A percentile compares a stretch with the other conserved stretches of the same genome.
Conservation (phyloP, 2,888 invertebrate genomes). For the Acanthococcus lagerstroemiae region DNA sequence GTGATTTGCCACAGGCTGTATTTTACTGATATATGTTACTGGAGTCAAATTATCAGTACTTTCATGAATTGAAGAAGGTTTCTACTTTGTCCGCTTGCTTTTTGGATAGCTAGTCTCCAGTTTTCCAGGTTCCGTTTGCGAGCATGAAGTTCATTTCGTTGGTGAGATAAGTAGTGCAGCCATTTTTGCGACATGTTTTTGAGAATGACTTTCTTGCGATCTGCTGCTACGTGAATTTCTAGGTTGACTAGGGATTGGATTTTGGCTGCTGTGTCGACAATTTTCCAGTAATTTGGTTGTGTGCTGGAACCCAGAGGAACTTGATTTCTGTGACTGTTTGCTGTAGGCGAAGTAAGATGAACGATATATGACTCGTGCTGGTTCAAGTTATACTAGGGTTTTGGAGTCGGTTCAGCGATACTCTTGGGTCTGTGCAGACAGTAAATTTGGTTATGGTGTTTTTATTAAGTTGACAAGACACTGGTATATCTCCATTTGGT, state of each 20-base stretch:
- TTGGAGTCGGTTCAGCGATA: not conserved
- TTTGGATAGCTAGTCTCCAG: too few relatives aligned
- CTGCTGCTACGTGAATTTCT: too few relatives aligned
- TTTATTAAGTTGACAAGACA: not conserved
- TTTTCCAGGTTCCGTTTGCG: too few relatives aligned
- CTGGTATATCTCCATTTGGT: not conserved
- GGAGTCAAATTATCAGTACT: too few relatives aligned
- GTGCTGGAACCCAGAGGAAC: not conserved
- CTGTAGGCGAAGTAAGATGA: not conserved
- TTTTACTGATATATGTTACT: too few relatives aligned
- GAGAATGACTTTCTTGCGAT: too few relatives aligned
- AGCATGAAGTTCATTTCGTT: not conserved
- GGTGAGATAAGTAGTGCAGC: not conserved
- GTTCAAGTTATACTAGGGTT: not conserved
- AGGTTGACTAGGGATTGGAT: too few relatives aligned
- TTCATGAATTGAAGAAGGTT: too few relatives aligned
- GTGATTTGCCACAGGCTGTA: too few relatives aligned
- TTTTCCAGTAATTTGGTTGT: not conserved
- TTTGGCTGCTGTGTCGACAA: too few relatives aligned
- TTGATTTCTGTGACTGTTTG: not conserved
- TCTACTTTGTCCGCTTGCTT: too few relatives aligned
- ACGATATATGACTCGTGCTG: not conserved
- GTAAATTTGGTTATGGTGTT: not conserved
- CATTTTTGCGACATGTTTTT: not conserved
- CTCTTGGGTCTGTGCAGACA: not conserved